These are phyloP conservation scores for Rhinophrynus dorsalis DNA, from an alignment of 2,797 vertebrate genomes.

Conservation along the genomic window DNA sequence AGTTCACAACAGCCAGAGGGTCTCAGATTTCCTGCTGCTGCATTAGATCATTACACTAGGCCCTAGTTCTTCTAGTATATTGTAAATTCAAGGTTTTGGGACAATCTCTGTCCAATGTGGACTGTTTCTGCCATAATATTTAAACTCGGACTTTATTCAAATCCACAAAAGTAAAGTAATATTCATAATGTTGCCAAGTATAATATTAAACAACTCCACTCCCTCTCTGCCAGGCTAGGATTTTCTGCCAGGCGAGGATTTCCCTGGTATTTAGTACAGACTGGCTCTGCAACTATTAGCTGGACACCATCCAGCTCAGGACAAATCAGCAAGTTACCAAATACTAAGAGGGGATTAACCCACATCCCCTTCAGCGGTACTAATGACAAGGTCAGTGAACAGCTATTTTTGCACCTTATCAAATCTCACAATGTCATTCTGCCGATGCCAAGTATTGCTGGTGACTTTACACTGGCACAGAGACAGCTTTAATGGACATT, in stretches of 20 bases:
- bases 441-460: slow-evolving; percentile 22
- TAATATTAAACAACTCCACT: slow-evolving; percentile 14
- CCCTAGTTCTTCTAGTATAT: too few species aligned
- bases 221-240: not conserved
- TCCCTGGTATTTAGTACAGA: slow-evolving; percentile 35
- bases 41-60: too few species aligned
- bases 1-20: too few species aligned
- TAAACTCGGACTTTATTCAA: too few species aligned
- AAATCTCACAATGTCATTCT: slow-evolving; percentile 43
- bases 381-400: slow-evolving; percentile 39
- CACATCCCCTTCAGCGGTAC: slow-evolving; percentile 14
- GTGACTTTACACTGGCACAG: slow-evolving; percentile 25
- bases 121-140: too few species aligned
- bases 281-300: slow-evolving; percentile 18
- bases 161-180: not conserved
- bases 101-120: too few species aligned
- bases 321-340: slow-evolving; percentile 39
- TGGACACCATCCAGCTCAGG: slow-evolving; percentile 28
- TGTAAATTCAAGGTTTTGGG: too few species aligned
- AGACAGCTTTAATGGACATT: too few species aligned
- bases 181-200: not conserved
- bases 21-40: too few species aligned
- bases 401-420: slow-evolving; percentile 35
- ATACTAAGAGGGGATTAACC: slow-evolving; percentile 44
- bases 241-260: slow-evolving; percentile 38